Evolutionary conservation across 2,888 invertebrate species (phyloP).

Genomic region (Perizoma affinitatum): DNA sequence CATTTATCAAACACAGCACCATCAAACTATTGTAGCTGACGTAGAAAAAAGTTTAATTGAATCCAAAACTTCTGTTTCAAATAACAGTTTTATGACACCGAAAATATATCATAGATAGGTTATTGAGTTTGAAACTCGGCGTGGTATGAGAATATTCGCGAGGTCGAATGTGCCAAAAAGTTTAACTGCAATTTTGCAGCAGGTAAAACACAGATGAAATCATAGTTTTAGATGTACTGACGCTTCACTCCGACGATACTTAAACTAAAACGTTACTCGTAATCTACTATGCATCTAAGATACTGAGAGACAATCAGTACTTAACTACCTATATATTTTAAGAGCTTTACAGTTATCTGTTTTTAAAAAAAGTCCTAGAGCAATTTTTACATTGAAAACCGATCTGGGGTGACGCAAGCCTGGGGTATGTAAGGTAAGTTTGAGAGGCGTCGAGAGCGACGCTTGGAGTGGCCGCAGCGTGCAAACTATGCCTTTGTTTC

Average conservation of each 20-base stretch:
- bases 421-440: slow-evolving; percentile 47
- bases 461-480: slow-evolving; percentile 60
- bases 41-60: slow-evolving; percentile 40
- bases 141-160: slow-evolving; percentile 39
- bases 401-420: slow-evolving; percentile 10
- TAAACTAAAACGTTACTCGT: neutral
- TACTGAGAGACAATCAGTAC: neutral
- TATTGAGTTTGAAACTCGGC: slow-evolving; percentile 39
- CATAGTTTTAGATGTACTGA: slow-evolving; percentile 1
- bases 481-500: slow-evolving; percentile 65
- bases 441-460: slow-evolving; percentile 57
- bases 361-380: neutral
- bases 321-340: neutral
- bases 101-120: slow-evolving; percentile 42
- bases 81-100: slow-evolving; percentile 41
- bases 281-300: too few species aligned
- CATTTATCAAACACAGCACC: slow-evolving; percentile 17
- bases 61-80: slow-evolving; percentile 38
- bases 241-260: neutral
- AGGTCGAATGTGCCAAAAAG: slow-evolving; percentile 51
- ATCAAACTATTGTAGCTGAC: slow-evolving; percentile 28
- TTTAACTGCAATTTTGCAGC: slow-evolving; percentile 46
- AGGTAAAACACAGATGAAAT: slow-evolving; percentile 15
- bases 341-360: too few species aligned
- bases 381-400: slow-evolving; percentile 9